These are phyloP conservation scores for Medauroidea extradentata DNA, from an alignment of 1,140 invertebrate species.

Conservation along the genomic window DNA sequence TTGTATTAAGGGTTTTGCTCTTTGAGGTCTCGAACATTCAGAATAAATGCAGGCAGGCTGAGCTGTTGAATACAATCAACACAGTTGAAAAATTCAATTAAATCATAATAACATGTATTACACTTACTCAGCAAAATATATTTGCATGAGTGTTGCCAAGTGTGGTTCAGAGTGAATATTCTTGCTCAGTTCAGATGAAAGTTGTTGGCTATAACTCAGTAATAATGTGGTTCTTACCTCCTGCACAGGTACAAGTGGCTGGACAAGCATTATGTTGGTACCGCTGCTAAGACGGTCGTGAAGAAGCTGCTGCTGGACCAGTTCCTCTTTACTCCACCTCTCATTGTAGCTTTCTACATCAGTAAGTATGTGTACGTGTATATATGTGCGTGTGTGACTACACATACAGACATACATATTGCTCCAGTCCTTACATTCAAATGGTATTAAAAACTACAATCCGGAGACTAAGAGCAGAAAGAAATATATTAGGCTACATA, in stretches of 20 bases:
- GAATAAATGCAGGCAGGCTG: neutral
- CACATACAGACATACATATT: too few species aligned
- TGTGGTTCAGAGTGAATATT: too few species aligned
- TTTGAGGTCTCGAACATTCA: too few species aligned
- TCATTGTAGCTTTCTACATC: slow-evolving; percentile 64
- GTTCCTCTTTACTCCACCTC: slow-evolving; percentile 65
- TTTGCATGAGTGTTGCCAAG: neutral
- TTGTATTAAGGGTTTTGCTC: too few species aligned
- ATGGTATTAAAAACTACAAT: too few species aligned
- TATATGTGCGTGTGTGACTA: too few species aligned
- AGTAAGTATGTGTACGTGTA: slow-evolving; percentile 50
- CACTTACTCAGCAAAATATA: neutral
- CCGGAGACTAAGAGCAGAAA: too few species aligned
- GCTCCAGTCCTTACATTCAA: too few species aligned
- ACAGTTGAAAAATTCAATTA: neutral
- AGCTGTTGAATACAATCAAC: neutral
- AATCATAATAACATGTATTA: neutral
- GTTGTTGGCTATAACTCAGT: neutral
- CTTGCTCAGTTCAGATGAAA: too few species aligned
- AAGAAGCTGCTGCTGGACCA: slow-evolving; percentile 74
- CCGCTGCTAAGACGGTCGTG: slow-evolving; percentile 53
- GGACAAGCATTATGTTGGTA: slow-evolving; percentile 64
- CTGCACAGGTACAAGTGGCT: slow-evolving; percentile 70
- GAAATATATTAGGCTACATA: too few species aligned
- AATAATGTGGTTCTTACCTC: neutral